These are phyloP conservation scores for Ammodramus savannarum DNA, from an alignment of 2,113 vertebrate species.

Conservation along the genomic window DNA sequence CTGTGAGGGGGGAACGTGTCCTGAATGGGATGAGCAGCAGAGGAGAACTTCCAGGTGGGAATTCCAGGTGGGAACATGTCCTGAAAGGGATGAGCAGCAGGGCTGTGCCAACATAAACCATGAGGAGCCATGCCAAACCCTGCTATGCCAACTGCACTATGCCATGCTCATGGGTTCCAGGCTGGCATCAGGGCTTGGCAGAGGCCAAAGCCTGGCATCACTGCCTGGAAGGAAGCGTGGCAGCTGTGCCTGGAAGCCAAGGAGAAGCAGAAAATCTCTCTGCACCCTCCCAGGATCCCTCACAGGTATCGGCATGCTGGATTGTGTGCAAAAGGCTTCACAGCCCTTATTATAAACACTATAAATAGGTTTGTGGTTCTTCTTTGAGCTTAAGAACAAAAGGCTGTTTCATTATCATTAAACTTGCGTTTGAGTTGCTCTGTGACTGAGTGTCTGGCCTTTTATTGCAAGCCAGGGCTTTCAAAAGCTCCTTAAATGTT, in stretches of 20 bases:
- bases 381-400: constrained; percentile 61
- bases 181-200: fast-evolving
- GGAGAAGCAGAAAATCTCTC: not conserved
- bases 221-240: fast-evolving
- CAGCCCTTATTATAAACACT: constrained; percentile 13
- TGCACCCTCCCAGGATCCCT: not conserved
- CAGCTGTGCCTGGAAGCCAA: not conserved
- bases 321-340: not conserved
- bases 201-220: not conserved
- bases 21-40: not conserved
- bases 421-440: constrained; percentile 33
- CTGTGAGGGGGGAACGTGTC: not conserved
- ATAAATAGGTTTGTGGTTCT: constrained; percentile 51
- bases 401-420: constrained; percentile 65
- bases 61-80: not conserved
- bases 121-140: no score
- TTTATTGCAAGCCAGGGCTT: constrained; percentile 58
- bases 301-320: not conserved
- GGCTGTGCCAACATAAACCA: not conserved
- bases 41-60: no score
- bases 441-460: constrained; percentile 51
- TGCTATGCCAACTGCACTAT: not conserved
- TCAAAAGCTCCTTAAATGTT: constrained; percentile 56
- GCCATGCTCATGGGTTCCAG: fast-evolving
- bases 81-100: not conserved